Conservation (phyloP, 2,113 vertebrate species). For the Amphiprion ocellaris region DNA sequence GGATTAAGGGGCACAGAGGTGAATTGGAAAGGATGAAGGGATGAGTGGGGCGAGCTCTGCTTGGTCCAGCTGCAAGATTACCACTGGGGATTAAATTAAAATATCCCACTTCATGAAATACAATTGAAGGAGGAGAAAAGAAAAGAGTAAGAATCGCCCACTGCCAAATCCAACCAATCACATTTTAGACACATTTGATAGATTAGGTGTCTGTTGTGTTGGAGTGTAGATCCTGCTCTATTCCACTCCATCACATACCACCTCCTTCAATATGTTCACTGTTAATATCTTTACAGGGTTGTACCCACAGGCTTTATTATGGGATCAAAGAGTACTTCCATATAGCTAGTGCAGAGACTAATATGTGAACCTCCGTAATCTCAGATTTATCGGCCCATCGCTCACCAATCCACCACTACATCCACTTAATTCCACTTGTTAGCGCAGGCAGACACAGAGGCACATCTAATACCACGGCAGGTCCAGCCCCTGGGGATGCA, state of each 20-base stretch:
- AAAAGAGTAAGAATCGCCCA: slow-evolving; percentile 12
- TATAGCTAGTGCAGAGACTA: slow-evolving; percentile 15
- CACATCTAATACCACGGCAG: slow-evolving; percentile 54
- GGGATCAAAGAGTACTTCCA: slow-evolving; percentile 35
- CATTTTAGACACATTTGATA: slow-evolving; percentile 9
- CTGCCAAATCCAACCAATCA: slow-evolving; percentile 47
- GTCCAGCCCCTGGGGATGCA: slow-evolving; percentile 46
- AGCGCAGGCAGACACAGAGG: slow-evolving; percentile 36
- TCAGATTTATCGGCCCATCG: slow-evolving; percentile 37
- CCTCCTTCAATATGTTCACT: background rate
- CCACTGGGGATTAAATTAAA: slow-evolving; percentile 70
- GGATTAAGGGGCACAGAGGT: slow-evolving; percentile 69
- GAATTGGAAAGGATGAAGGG: slow-evolving; percentile 68
- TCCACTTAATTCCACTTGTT: slow-evolving; percentile 70
- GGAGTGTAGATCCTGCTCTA: background rate
- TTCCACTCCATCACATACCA: background rate
- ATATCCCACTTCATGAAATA: slow-evolving; percentile 51
- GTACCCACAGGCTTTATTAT: slow-evolving; percentile 20
- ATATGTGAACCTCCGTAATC: slow-evolving; percentile 34
- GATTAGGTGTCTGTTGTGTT: slow-evolving; percentile 7
- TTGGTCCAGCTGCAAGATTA: slow-evolving; percentile 61
- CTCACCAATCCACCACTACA: slow-evolving; percentile 33
- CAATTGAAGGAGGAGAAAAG: slow-evolving; percentile 36
- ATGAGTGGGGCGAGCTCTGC: slow-evolving; percentile 51
- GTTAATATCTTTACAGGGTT: slow-evolving; percentile 4